Percentiles rank a stretch among this genome's conserved stretches.
phyloP scores from a whole-genome alignment of 2,113 vertebrate genomes.

The Pyxicephalus adspersus region DNA sequence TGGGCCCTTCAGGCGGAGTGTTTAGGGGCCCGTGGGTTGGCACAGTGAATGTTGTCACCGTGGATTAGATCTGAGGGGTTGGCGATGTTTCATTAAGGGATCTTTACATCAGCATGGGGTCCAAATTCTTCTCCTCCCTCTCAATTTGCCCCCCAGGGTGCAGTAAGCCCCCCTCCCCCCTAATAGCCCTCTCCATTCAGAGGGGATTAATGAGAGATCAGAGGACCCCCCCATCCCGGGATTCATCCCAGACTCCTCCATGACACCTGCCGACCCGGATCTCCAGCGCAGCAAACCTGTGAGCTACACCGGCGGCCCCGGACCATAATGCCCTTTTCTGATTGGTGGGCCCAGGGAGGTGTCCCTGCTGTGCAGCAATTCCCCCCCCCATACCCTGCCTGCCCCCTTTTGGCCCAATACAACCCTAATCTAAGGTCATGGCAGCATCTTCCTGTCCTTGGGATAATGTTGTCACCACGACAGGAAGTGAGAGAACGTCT shows the following conservation, averaged over 20 bases:
- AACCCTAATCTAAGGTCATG: no score
- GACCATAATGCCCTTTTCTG: not conserved
- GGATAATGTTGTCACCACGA: no score
- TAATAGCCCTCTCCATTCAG: not conserved
- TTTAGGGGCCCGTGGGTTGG: not conserved
- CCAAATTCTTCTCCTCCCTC: not conserved
- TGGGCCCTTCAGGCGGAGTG: not conserved
- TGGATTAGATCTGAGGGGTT: not conserved
- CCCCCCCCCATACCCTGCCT: no score
- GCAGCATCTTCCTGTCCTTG: no score
- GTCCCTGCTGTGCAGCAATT: no score
- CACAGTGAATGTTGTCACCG: not conserved
- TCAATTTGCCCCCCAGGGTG: constrained; percentile 7
- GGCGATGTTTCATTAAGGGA: not conserved
- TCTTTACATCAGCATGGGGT: not conserved
- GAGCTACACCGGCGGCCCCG: not conserved
- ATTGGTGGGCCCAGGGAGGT: not conserved
- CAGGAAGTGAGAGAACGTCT: no score
- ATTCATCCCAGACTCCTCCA: not conserved
- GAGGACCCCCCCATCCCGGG: not conserved
- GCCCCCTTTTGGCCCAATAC: no score
- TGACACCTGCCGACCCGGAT: not conserved
- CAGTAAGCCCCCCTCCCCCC: not conserved
- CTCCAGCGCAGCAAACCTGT: not conserved
- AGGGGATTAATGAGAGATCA: not conserved